A percentile compares a stretch with the other conserved stretches of the same genome.
These are phyloP conservation scores for Eciton burchellii DNA, from an alignment of 1,140 invertebrate species.

Conservation along the genomic window DNA sequence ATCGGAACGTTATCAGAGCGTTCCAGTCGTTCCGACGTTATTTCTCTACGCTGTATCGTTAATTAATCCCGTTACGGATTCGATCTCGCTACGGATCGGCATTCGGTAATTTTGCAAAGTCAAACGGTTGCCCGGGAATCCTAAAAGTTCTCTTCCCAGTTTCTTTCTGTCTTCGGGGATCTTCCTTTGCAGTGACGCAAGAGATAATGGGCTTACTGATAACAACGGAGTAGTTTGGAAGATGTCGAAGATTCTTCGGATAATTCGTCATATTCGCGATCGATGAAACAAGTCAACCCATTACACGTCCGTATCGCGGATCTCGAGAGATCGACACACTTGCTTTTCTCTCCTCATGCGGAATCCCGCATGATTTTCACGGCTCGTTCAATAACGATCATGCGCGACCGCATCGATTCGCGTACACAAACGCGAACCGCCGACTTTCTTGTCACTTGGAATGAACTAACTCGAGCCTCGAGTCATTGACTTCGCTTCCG, in stretches of 20 bases:
- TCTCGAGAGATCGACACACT: not conserved
- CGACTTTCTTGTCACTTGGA: slow-evolving; percentile 76
- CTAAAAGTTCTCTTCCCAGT: no score
- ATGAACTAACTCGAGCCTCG: slow-evolving; percentile 71
- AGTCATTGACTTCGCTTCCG: slow-evolving; percentile 83
- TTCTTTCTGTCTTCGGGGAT: no score
- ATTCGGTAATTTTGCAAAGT: not conserved
- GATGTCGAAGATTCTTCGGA: no score
- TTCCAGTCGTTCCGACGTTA: not conserved
- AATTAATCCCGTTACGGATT: not conserved
- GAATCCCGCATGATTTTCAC: slow-evolving; percentile 45
- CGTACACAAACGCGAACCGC: slow-evolving; percentile 51
- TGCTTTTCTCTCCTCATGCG: slow-evolving; percentile 1
- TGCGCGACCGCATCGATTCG: slow-evolving; percentile 56
- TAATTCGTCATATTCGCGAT: no score
- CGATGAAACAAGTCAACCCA: not conserved
- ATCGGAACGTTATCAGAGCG: not conserved
- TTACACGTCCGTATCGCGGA: not conserved
- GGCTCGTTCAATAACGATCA: slow-evolving; percentile 59
- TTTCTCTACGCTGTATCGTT: not conserved
- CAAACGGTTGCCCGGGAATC: no score
- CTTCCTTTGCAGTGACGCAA: no score
- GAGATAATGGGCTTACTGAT: no score
- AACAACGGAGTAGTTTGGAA: no score
- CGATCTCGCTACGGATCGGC: not conserved